These are phyloP conservation scores for Scotopteryx bipunctaria DNA, from an alignment of 2,888 invertebrate genomes.

Conservation along the genomic window DNA sequence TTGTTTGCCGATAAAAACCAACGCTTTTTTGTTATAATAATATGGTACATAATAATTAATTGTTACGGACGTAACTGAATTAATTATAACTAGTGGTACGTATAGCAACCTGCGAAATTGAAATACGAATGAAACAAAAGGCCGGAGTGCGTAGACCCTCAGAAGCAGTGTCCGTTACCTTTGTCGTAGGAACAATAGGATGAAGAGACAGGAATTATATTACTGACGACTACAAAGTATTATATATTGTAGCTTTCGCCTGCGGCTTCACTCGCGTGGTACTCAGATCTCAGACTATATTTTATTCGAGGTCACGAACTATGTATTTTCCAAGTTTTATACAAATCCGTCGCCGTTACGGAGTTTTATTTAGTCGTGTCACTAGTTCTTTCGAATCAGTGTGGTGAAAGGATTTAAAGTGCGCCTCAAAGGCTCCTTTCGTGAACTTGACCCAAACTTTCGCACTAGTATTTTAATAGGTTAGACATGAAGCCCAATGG, in stretches of 20 bases:
- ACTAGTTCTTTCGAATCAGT: too few relatives aligned
- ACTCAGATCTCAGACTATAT: too few relatives aligned
- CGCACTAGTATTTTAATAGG: too few relatives aligned
- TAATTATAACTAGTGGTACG: not conserved
- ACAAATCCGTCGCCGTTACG: too few relatives aligned
- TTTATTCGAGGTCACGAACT: too few relatives aligned
- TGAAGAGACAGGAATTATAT: constrained; percentile 11
- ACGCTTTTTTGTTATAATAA: not conserved
- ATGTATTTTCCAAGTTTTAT: too few relatives aligned
- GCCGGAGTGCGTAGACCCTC: constrained; percentile 30
- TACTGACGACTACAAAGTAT: not conserved
- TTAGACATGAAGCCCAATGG: not conserved
- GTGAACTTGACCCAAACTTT: too few relatives aligned
- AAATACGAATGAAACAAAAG: constrained; percentile 27
- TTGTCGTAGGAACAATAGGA: constrained; percentile 41
- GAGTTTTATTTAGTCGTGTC: too few relatives aligned
- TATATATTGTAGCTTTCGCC: too few relatives aligned
- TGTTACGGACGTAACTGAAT: not conserved
- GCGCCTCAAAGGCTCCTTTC: too few relatives aligned
- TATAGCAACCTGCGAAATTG: constrained; percentile 11
- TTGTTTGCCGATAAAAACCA: not conserved
- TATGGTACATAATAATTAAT: not conserved
- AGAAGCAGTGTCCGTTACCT: constrained; percentile 44
- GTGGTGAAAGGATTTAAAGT: too few relatives aligned
- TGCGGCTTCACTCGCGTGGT: too few relatives aligned